Percentiles rank a stretch among this genome's conserved stretches.
These are phyloP conservation scores for Sicus ferrugineus DNA, from an alignment of 2,888 invertebrate genomes.

Conservation along the genomic window DNA sequence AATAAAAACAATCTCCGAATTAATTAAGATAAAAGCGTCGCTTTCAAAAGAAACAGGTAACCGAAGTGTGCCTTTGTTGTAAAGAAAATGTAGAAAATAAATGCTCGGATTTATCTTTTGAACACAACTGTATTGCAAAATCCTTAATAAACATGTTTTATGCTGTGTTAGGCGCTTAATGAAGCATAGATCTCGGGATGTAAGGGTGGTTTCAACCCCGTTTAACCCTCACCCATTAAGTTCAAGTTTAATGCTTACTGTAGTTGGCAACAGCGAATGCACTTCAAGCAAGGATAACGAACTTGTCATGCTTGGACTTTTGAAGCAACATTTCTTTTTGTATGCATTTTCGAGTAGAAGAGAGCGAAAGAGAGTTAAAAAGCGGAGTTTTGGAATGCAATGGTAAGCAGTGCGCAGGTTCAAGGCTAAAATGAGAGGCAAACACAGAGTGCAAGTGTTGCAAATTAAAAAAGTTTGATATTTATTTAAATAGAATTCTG, in stretches of 20 bases:
- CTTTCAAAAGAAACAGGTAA: not conserved
- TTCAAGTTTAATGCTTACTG: constrained; percentile 21
- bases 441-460: no score
- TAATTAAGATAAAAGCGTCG: constrained; percentile 28
- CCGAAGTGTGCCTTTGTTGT: not conserved
- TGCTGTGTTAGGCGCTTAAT: constrained; percentile 23
- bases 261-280: constrained; percentile 18
- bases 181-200: not conserved
- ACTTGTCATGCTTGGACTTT: constrained; percentile 39
- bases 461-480: no score
- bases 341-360: constrained; percentile 30
- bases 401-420: constrained; percentile 25
- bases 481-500: no score
- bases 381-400: constrained; percentile 3
- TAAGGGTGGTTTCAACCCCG: not conserved
- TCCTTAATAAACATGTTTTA: no score
- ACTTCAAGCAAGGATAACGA: constrained; percentile 51
- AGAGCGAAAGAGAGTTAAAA: not conserved
- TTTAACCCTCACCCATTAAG: not conserved
- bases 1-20: constrained; percentile 37
- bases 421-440: not conserved
- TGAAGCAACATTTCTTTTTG: constrained; percentile 25
- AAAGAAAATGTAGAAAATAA: not conserved
- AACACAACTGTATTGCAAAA: no score
- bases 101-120: no score